Evolutionary conservation across 2,888 invertebrate species (phyloP), one percentile per base, ranked within the genome.

Genomic region (Caenorhabditis sp.): DNA sequence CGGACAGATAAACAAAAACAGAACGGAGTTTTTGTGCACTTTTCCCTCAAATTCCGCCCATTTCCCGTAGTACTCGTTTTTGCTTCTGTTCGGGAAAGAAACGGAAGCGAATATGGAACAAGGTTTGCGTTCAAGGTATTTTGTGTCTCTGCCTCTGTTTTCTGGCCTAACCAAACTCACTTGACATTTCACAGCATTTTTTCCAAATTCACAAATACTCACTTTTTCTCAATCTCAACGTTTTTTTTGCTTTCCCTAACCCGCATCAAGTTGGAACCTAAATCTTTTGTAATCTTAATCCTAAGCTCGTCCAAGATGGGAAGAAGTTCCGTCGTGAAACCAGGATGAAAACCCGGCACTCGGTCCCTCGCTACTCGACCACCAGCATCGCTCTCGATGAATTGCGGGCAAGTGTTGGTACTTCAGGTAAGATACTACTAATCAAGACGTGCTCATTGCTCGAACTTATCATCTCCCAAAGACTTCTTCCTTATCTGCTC

Each of bases 371-470:
- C 26, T 72, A 66, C 37, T 77, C 77, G 9, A 77, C 71, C 5
- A 56, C 71, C 39, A 77, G 77, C 52, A 71, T 77, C 24, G 55
- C 58, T 22, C 58, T 77, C 35, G 77, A 77, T 37, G 77, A 77
- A 9, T 17, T 75, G 43, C 46, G 75, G 11, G 45, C 55, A 37
- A 46, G 48, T 55, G 37, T 55, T 41, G 71, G 71, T 30, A 65
- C 50, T 1, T 59, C 65, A 59, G 72, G 65, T 73, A 50, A 43
- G 65, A 35, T 1, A 2, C 9, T 35, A 2, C 35, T 35, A 13
- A 9, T 7, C 35, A 7, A 7, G 9, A 35, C 9, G 4, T 35
- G n/a, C n/a, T 37, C 22, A 9, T 3, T 39, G 24, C n/a, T 27
- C n/a, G n/a, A n/a, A n/a, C n/a, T n/a, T n/a, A n/a, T n/a, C n/a